Percentiles rank a stretch among this genome's conserved stretches.
phyloP scores from a whole-genome alignment of 2,797 vertebrate species.

The Picus viridis region DNA sequence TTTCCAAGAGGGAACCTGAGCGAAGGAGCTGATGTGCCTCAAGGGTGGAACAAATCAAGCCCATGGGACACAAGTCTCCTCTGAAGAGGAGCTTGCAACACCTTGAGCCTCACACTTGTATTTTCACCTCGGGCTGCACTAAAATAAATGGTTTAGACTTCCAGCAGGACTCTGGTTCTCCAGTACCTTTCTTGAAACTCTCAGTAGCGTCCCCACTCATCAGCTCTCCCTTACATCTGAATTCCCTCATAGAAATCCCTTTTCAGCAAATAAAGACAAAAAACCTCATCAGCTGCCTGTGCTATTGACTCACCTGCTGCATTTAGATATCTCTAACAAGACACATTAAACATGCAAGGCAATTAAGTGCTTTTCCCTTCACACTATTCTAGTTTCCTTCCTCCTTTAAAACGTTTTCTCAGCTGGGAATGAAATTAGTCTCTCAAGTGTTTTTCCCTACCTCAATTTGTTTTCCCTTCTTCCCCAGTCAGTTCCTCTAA shows the following conservation, averaged over 20 bases:
- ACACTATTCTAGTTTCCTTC: constrained; percentile 21
- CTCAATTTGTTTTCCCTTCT: constrained; percentile 21
- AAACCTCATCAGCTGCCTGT: not conserved
- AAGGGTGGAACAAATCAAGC: not conserved
- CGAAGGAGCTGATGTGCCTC: not conserved
- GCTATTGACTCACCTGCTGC: not conserved
- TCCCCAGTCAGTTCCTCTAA: not conserved
- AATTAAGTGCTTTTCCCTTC: constrained; percentile 41
- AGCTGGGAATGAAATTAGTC: constrained; percentile 34
- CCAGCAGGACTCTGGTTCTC: not conserved
- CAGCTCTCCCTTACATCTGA: not conserved
- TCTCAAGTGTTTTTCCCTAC: constrained; percentile 27
- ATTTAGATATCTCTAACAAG: constrained; percentile 33
- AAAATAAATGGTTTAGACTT: not conserved
- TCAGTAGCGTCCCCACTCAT: not conserved
- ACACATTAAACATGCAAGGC: not conserved
- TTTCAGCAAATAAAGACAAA: not conserved
- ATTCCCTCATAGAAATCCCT: not conserved
- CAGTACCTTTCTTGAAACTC: not conserved
- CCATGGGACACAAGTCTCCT: not conserved
- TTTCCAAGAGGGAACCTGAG: rapidly evolving
- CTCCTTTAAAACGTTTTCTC: not conserved
- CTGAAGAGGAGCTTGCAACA: not conserved
- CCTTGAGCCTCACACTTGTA: not conserved
- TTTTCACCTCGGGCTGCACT: not conserved